Evolutionary conservation across 1,140 invertebrate species (phyloP).

Genomic region (Drosophila suzukii): DNA sequence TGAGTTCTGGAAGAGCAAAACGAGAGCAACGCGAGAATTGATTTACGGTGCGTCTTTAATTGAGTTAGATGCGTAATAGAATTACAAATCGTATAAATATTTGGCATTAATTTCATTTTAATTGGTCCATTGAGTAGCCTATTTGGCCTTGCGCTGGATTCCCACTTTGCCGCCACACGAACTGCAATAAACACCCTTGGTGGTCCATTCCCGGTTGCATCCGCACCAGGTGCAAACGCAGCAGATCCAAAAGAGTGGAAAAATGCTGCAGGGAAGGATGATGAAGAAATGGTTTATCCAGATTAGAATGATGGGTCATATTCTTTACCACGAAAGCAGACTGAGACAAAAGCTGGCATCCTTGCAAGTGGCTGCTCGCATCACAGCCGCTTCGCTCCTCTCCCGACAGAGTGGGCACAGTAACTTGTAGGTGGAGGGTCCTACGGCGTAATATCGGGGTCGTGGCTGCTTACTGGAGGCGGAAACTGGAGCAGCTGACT

Average conservation of each 20-base stretch:
- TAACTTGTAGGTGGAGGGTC: conserved; percentile 73
- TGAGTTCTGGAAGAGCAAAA: not conserved
- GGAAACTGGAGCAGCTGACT: conserved; percentile 12
- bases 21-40: conserved; percentile 19
- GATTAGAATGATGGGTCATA: not conserved
- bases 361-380: conserved; percentile 74
- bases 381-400: conserved; percentile 73
- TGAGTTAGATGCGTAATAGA: conserved; percentile 78
- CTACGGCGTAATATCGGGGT: conserved; percentile 70
- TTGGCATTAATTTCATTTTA: conserved; percentile 61
- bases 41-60: conserved; percentile 59
- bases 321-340: conserved; percentile 69
- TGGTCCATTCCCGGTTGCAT: conserved; percentile 81
- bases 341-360: conserved; percentile 72
- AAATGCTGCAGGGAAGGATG: conserved; percentile 44
- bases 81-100: conserved; percentile 52
- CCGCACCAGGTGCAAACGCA: conserved; percentile 79
- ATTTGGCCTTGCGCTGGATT: conserved; percentile 70
- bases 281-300: not conserved
- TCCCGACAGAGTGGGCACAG: conserved; percentile 73
- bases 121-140: conserved; percentile 42
- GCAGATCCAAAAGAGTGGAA: conserved; percentile 79
- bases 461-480: conserved; percentile 38
- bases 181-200: conserved; percentile 77
- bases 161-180: conserved; percentile 78